Base-by-base conservation (phyloP, 2,797 vertebrate species). In the Iguana delicatissima region DNA sequence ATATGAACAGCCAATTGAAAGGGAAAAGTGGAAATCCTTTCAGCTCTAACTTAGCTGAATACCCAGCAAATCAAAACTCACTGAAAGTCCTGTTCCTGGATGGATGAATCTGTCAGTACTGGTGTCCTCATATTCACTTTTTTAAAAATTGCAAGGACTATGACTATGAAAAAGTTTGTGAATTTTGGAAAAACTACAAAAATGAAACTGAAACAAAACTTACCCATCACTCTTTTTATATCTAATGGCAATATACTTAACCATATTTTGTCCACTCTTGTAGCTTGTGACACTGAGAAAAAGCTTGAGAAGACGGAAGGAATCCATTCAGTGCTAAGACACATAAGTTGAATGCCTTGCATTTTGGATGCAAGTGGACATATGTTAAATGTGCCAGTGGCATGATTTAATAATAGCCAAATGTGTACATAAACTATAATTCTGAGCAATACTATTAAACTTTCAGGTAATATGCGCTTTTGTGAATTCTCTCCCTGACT, bases 381-480 rank as follows among this genome's bases (percentile, higher is more conserved):
- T 35, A 22, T 52, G 62, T 79, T 87, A 16, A 79, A 50, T 42
- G 7, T 46, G n/a, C 22, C 62, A 46, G 35, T 91, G 4, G 4
- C 24, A 38, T 73, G 32, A 57, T 89, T 32, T 87, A 80, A 35
- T n/a, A 72, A 0, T 91, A 62, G 84, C 93, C 94, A 73, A 1
- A 24, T 4, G 8, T 38, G 4, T 74, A 24, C 7, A 42, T 82
- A 59, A 74, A 6, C 9, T 14, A 24, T 42, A 88, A 42, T 82
- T n/a, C 10, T 79, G 42, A 13, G 1, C 24, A 79, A 29, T 42
- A 8, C 29, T 12, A 79, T 50, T 29, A 26, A 50, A 26, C 42
- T 46, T 79, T 50, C 50, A 50, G 18, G 38, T 8, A 32, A 12
- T 22, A 50, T 9, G 24, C 20, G 42, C 10, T 72, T 81, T 77